Percentiles rank a stretch among this genome's conserved stretches.
Evolutionary conservation across 2,888 invertebrate species (phyloP).

Genomic region (Chrysolina americana): DNA sequence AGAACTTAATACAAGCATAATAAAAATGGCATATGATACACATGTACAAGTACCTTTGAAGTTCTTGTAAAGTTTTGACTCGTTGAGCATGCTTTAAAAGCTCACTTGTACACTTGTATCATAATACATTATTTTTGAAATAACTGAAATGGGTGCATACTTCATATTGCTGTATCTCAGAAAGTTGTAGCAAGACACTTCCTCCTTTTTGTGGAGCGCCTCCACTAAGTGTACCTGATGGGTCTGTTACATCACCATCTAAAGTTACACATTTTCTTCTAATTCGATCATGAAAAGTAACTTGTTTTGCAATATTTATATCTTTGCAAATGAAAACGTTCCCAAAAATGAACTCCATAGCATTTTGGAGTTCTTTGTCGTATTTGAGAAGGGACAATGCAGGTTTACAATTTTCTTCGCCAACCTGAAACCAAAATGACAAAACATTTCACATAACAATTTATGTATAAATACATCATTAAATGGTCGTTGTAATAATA

Average conservation of each 20-base stretch:
- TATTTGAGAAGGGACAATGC: conserved; percentile 86
- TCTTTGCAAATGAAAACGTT: conserved; percentile 86
- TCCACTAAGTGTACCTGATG: conserved; percentile 91
- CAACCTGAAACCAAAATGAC: conserved; percentile 72
- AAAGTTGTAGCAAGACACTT: conserved; percentile 74
- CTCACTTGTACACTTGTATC: too few species aligned
- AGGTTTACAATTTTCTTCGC: conserved; percentile 84
- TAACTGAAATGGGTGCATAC: conserved; percentile 47
- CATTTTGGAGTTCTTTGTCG: conserved; percentile 76
- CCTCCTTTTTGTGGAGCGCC: conserved; percentile 78
- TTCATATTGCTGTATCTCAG: conserved; percentile 71
- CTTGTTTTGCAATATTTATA: conserved; percentile 84
- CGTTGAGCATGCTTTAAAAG: too few species aligned
- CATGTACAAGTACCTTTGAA: too few species aligned
- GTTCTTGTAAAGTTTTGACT: too few species aligned
- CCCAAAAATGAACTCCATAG: conserved; percentile 93
- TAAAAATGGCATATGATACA: too few species aligned
- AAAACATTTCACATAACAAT: too few species aligned
- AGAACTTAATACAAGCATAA: too few species aligned
- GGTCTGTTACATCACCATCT: conserved; percentile 94
- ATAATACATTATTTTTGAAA: too few species aligned
- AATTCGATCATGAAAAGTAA: conserved; percentile 83
- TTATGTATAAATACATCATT: too few species aligned
- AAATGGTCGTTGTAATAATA: too few species aligned
- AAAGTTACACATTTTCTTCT: conserved; percentile 85